Evolutionary conservation across 2,888 invertebrate species (phyloP).

Genomic region (Amiota communis): DNA sequence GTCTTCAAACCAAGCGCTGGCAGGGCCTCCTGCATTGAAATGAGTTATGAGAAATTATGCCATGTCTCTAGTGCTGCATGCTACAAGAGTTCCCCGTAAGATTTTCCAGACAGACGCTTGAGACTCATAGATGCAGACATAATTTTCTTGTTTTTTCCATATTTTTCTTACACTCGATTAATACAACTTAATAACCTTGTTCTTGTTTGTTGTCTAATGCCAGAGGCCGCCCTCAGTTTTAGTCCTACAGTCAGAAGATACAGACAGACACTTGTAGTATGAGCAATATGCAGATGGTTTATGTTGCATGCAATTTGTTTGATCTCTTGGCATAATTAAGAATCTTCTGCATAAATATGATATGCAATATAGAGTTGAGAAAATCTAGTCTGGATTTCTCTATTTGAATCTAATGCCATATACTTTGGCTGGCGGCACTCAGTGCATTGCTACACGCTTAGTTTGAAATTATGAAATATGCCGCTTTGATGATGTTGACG

Average conservation of each 20-base stretch:
- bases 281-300: conserved; percentile 49
- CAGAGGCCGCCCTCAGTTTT: conserved; percentile 35
- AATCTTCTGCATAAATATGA: conserved; percentile 54
- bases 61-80: conserved; percentile 46
- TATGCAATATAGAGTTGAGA: too few relatives aligned
- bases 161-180: conserved; percentile 36
- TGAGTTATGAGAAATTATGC: conserved; percentile 62
- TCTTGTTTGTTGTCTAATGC: conserved; percentile 49
- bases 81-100: not conserved
- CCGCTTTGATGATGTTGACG: conserved; percentile 48
- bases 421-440: not conserved
- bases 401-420: not conserved
- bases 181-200: conserved; percentile 50
- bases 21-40: conserved; percentile 59
- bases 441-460: not conserved
- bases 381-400: not conserved
- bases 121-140: not conserved
- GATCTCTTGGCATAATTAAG: conserved; percentile 68
- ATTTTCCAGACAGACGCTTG: not conserved
- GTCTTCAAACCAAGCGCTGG: too few relatives aligned
- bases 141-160: conserved; percentile 34
- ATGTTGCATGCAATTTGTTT: conserved; percentile 71
- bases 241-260: conserved; percentile 20
- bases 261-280: conserved; percentile 22
- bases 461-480: conserved; percentile 41